Evolutionary conservation across 2,888 invertebrate genomes (phyloP).

Genomic region (Sminthurides aquaticus): DNA sequence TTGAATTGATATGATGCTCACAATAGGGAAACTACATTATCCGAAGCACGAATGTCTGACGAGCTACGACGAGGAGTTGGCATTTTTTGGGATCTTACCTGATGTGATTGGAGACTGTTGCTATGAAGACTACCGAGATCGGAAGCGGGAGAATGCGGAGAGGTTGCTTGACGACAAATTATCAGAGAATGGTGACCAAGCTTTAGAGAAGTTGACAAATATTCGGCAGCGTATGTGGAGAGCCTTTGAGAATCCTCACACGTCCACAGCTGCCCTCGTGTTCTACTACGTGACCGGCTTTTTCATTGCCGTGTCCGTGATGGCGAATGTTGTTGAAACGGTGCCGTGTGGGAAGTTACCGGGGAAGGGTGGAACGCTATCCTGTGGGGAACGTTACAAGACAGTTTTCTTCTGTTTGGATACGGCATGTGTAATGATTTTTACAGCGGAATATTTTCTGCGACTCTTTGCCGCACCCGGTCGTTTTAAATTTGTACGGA

Average conservation of each 20-base stretch:
- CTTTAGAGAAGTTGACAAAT: slow-evolving; percentile 76
- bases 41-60: slow-evolving; percentile 99
- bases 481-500: slow-evolving; percentile 92
- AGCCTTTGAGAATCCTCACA: slow-evolving; percentile 99
- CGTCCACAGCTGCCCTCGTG: slow-evolving; percentile 96
- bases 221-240: slow-evolving; percentile 96
- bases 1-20: no score
- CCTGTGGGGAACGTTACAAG: slow-evolving; percentile 96
- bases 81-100: slow-evolving; percentile 96
- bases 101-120: slow-evolving; percentile 98
- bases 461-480: slow-evolving; percentile 96
- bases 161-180: slow-evolving; percentile 94
- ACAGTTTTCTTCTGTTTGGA: slow-evolving; percentile 98
- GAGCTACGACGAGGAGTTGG: slow-evolving; percentile 97
- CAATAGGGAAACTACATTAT: slow-evolving; percentile 62
- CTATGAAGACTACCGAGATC: slow-evolving; percentile 98
- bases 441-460: slow-evolving; percentile 94
- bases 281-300: slow-evolving; percentile 99
- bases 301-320: slow-evolving; percentile 97
- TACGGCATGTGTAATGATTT: slow-evolving; percentile 99
- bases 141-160: slow-evolving; percentile 97
- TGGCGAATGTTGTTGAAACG: slow-evolving; percentile 98
- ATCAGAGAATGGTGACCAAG: slow-evolving; percentile 85
- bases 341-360: slow-evolving; percentile 86
- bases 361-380: slow-evolving; percentile 75